A percentile compares a stretch with the other conserved stretches of the same genome.
Conservation (phyloP, 2,888 invertebrate genomes). For the Aromia moschata region DNA sequence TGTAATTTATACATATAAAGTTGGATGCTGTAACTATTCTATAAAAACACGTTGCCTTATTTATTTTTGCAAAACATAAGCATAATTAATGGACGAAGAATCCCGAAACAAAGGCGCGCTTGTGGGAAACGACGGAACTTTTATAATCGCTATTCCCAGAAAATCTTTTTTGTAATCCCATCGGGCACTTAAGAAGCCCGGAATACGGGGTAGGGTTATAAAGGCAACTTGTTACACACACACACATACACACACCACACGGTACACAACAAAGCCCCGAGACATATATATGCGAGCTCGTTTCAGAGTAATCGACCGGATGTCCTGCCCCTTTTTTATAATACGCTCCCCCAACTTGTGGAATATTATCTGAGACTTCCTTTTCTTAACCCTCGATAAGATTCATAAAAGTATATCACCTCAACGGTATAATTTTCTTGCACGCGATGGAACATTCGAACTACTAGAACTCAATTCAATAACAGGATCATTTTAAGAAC, state of each 20-base stretch:
- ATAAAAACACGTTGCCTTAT: neutral
- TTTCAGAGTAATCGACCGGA: constrained; percentile 52
- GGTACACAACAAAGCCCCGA: constrained; percentile 44
- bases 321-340: constrained; percentile 57
- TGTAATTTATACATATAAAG: too few species aligned
- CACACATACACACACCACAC: too few species aligned
- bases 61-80: neutral
- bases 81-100: constrained; percentile 6
- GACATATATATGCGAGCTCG: constrained; percentile 43
- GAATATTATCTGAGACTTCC: constrained; percentile 57
- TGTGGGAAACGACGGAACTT: constrained; percentile 11
- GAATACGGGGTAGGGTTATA: constrained; percentile 27
- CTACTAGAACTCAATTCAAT: too few species aligned
- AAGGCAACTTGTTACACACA: constrained; percentile 49
- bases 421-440: constrained; percentile 3
- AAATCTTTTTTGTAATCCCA: constrained; percentile 14
- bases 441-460: neutral
- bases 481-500: too few species aligned
- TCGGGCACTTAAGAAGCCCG: constrained; percentile 21
- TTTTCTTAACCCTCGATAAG: constrained; percentile 42
- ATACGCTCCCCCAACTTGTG: constrained; percentile 56
- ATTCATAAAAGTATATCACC: constrained; percentile 13
- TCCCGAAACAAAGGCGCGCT: constrained; percentile 7
- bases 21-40: too few species aligned
- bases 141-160: constrained; percentile 12